Evolutionary conservation across 2,888 invertebrate genomes (phyloP), one percentile per base, ranked within the genome.

Genomic region (Xestoiulus laeticollis): DNA sequence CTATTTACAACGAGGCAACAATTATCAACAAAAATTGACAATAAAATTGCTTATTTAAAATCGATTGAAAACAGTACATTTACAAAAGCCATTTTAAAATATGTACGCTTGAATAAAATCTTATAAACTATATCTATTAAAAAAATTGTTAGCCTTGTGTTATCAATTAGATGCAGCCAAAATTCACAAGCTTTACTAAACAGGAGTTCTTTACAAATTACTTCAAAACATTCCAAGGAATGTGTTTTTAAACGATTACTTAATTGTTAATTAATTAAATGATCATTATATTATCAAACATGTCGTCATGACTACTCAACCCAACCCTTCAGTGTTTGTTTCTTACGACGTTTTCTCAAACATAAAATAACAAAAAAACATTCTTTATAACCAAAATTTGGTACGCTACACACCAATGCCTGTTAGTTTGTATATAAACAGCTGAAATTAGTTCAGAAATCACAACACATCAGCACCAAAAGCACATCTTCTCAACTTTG

Each of bases 401-500:
- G 22, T 38, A 38, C 6, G 85, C 85, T 85, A 38, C 85, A 85
- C 85, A 85, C 26, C 85, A 85, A 22, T 85, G 85, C 38, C 12
- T 12, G 26, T 10, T 14, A 85, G n/a, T 85, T 38, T n/a, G 85
- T 85, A 85, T 85, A 85, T 85, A 85, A 85, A 22, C 38, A 43
- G 43, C 12, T 22, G 26, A 19, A 5, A n/a, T 38, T 16, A 26
- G 2, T 22, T 26, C 16, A n/a, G 33, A 85, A 85, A 38, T 85
- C 38, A 85, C 44, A 43, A 22, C 85, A 85, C 85, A 19, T 85
- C 85, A 33, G 26, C 85, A 43, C 43, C 82, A 38, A 38, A 10
- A 85, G 38, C 85, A 1, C 22, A n/a, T 38, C 43, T 85, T n/a
- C n/a, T 12, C 3, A 19, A 84, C 8, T 38, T 22, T 33, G 8